These are phyloP conservation scores for Morelia viridis DNA, from an alignment of 2,797 vertebrate species.

Conservation along the genomic window DNA sequence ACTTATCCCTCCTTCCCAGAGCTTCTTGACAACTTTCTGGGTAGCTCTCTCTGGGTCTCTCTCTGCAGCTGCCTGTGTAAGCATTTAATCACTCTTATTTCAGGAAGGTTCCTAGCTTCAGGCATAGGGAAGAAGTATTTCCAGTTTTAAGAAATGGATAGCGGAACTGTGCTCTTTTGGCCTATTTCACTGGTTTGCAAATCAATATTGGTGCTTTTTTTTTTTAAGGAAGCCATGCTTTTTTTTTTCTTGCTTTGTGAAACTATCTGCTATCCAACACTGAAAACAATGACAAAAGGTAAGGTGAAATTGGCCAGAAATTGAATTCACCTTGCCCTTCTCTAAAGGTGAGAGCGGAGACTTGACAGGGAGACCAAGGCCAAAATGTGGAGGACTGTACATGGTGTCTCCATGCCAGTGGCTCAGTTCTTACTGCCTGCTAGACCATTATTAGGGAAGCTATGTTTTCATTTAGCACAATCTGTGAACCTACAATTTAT, in stretches of 20 bases:
- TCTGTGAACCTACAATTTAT: background rate
- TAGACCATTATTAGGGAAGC: background rate
- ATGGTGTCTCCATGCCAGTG: background rate
- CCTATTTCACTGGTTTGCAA: background rate
- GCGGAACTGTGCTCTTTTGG: background rate
- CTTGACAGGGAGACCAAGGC: background rate
- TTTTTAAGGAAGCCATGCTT: background rate
- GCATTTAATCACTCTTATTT: constrained; percentile 26
- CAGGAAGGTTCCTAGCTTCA: constrained; percentile 14
- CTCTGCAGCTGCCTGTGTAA: background rate
- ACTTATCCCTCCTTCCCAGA: background rate
- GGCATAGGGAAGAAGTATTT: constrained; percentile 1
- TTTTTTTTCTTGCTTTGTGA: background rate
- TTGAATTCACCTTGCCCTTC: background rate
- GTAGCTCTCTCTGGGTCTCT: background rate
- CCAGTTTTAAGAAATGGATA: constrained; percentile 12
- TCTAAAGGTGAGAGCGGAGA: background rate
- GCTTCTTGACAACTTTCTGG: constrained; percentile 12
- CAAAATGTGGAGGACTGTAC: background rate
- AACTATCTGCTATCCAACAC: background rate
- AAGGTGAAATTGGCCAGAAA: background rate
- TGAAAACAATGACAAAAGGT: background rate
- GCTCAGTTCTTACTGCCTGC: background rate
- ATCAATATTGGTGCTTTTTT: background rate
- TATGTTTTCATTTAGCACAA: background rate